Evolutionary conservation across 1,140 invertebrate species (phyloP).

Genomic region (Harpegnathos saltator): DNA sequence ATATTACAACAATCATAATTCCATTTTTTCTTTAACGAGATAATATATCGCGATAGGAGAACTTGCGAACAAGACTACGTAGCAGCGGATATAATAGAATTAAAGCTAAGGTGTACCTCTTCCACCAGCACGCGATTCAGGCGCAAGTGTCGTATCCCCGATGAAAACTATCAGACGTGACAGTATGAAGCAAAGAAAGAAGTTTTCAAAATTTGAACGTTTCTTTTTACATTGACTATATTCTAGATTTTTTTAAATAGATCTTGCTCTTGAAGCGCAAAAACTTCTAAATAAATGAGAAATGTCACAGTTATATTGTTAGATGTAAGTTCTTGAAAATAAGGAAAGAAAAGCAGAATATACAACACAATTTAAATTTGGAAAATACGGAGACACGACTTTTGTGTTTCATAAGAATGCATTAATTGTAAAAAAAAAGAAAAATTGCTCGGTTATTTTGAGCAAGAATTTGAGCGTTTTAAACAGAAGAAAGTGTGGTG

Average conservation of each 20-base stretch:
- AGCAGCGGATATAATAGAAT: conserved; percentile 3
- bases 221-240: not conserved
- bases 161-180: conserved; percentile 2
- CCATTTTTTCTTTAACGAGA: conserved; percentile 36
- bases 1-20: conserved; percentile 40
- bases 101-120: conserved; percentile 16
- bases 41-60: conserved; percentile 31
- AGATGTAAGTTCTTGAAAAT: not conserved
- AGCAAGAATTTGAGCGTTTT: not conserved
- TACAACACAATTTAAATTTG: not conserved
- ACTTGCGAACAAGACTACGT: conserved; percentile 21
- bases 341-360: not conserved
- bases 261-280: not conserved
- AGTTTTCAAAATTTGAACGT: not conserved
- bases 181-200: not conserved
- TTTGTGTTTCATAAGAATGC: not conserved
- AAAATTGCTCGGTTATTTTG: not conserved
- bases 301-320: not conserved
- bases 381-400: not conserved
- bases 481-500: not conserved
- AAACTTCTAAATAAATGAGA: not conserved
- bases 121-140: conserved; percentile 27
- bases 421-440: not conserved
- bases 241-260: not conserved
- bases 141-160: not conserved